These are phyloP conservation scores for Eristalis tenax DNA, from an alignment of 2,888 invertebrate genomes.

Conservation along the genomic window DNA sequence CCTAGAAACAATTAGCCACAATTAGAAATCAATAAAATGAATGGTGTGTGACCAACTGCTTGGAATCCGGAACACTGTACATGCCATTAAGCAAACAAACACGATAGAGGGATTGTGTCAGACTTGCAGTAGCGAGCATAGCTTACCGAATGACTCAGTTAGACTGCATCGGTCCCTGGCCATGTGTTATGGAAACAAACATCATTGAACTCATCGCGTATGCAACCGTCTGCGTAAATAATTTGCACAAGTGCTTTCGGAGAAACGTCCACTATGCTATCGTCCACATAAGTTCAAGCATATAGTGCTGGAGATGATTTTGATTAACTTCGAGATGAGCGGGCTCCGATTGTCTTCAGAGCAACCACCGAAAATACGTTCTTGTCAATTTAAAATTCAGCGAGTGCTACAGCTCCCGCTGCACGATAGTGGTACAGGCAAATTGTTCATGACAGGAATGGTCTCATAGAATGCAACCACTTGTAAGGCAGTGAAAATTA, in stretches of 20 bases:
- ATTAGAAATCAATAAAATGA: conserved; percentile 39
- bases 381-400: conserved; percentile 43
- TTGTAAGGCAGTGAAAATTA: background rate
- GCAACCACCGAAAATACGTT: conserved; percentile 36
- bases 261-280: background rate
- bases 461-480: background rate
- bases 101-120: background rate
- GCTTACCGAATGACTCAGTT: conserved; percentile 32
- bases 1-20: conserved; percentile 38
- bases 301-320: background rate
- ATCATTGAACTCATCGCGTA: conserved; percentile 11
- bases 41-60: conserved; percentile 39
- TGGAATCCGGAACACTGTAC: conserved; percentile 15
- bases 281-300: background rate
- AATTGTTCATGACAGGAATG: conserved; percentile 7
- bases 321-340: conserved; percentile 1
- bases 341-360: background rate
- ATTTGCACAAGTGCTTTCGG: conserved; percentile 22
- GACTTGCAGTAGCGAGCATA: background rate
- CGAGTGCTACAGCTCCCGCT: conserved; percentile 23
- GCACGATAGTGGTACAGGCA: conserved; percentile 24
- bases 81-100: conserved; percentile 29
- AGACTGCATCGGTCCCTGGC: conserved; percentile 3
- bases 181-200: conserved; percentile 40
- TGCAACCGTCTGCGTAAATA: conserved; percentile 24